A percentile compares a stretch with the other conserved stretches of the same genome.
phyloP scores from a whole-genome alignment of 2,888 invertebrate genomes.

The Nudaria mundana region DNA sequence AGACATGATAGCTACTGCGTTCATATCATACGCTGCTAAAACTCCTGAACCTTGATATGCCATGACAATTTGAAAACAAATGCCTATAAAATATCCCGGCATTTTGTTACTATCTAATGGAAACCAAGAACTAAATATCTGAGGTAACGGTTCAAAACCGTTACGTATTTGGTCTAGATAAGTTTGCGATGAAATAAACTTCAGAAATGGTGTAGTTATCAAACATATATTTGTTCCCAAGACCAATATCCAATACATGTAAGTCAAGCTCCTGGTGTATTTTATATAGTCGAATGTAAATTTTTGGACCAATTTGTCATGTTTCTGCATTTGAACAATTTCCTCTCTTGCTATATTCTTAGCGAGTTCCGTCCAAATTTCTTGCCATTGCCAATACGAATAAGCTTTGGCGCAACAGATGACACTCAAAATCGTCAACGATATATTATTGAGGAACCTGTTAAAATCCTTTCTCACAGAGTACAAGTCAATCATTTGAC shows the following conservation, averaged over 20 bases:
- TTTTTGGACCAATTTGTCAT: slow-evolving; percentile 24
- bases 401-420: slow-evolving; percentile 41
- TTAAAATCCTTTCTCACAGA: slow-evolving; percentile 42
- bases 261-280: slow-evolving; percentile 51
- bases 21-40: slow-evolving; percentile 51
- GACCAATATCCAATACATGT: slow-evolving; percentile 47
- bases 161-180: slow-evolving; percentile 42
- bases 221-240: slow-evolving; percentile 40
- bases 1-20: slow-evolving; percentile 51
- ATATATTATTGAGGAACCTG: slow-evolving; percentile 46
- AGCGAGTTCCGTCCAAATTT: slow-evolving; percentile 19
- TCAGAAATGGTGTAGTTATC: slow-evolving; percentile 44
- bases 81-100: slow-evolving; percentile 49
- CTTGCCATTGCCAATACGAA: slow-evolving; percentile 35
- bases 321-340: slow-evolving; percentile 27
- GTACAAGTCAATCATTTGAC: slow-evolving; percentile 46
- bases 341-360: slow-evolving; percentile 42
- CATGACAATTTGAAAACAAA: slow-evolving; percentile 44
- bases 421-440: slow-evolving; percentile 40
- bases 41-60: slow-evolving; percentile 44
- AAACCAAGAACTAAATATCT: slow-evolving; percentile 59
- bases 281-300: slow-evolving; percentile 43
- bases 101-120: slow-evolving; percentile 54
- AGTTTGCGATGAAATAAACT: slow-evolving; percentile 33
- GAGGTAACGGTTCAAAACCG: slow-evolving; percentile 48